A percentile compares a stretch with the other conserved stretches of the same genome.
Evolutionary conservation across 2,113 vertebrate genomes (phyloP).

Genomic region (Naja naja): DNA sequence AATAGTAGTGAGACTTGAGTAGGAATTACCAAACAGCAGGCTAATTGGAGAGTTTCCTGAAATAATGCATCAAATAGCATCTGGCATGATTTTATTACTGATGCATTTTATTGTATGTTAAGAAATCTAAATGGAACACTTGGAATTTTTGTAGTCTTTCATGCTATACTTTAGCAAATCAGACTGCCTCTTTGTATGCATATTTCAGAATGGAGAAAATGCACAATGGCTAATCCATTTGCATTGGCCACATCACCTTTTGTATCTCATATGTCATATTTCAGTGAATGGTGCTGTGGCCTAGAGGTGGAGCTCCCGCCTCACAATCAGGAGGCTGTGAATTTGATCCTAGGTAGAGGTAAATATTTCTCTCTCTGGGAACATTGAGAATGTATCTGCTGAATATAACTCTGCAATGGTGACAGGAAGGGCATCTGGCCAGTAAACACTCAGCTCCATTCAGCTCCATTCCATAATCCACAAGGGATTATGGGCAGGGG

Average conservation of each 20-base stretch:
- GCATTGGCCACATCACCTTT: background rate
- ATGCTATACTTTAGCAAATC: background rate
- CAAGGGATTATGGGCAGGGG: too few species aligned
- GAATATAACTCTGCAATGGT: too few species aligned
- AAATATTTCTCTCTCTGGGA: too few species aligned
- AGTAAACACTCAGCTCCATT: too few species aligned
- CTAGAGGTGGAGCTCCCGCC: too few species aligned
- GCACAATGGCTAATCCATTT: background rate
- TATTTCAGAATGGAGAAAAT: background rate
- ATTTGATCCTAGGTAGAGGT: too few species aligned
- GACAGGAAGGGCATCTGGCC: too few species aligned
- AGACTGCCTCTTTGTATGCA: background rate
- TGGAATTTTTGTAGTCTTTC: background rate
- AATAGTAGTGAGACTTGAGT: background rate
- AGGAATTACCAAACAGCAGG: background rate
- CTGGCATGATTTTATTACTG: background rate
- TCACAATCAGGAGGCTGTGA: too few species aligned
- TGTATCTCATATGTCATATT: background rate
- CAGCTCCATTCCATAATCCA: too few species aligned
- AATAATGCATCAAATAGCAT: background rate
- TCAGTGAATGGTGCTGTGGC: background rate
- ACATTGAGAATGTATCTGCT: too few species aligned
- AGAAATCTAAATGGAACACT: background rate
- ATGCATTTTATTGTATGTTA: background rate
- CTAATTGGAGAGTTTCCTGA: background rate